Percentiles rank a stretch among this genome's conserved stretches.
Conservation (phyloP, 1,140 invertebrate genomes). For the Helicoverpa zea region DNA sequence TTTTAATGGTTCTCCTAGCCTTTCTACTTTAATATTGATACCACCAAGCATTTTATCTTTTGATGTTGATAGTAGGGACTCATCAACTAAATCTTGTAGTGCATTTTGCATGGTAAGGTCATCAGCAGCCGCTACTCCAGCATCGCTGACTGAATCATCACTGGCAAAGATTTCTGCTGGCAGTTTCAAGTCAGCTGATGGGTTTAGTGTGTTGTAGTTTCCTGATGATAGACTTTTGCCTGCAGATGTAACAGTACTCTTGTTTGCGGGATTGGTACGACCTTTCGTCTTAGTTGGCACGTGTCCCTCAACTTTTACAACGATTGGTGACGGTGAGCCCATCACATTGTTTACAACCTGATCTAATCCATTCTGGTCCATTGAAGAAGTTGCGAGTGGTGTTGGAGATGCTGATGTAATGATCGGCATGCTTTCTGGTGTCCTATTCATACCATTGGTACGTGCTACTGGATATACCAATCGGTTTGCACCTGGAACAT, state of each 20-base stretch:
- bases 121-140: conserved; percentile 66
- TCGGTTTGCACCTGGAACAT: conserved; percentile 65
- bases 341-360: conserved; percentile 63
- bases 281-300: conserved; percentile 6
- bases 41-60: conserved; percentile 83
- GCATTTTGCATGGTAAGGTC: conserved; percentile 63
- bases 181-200: conserved; percentile 77
- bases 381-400: conserved; percentile 60
- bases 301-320: conserved; percentile 35
- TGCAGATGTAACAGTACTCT: conserved; percentile 41
- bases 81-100: conserved; percentile 64
- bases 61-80: conserved; percentile 60
- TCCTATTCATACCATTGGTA: conserved; percentile 60
- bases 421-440: conserved; percentile 62
- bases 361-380: conserved; percentile 62
- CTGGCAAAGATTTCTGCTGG: conserved; percentile 84
- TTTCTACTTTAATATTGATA: conserved; percentile 81
- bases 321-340: conserved; percentile 56
- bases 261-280: conserved; percentile 10
- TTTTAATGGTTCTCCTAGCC: conserved; percentile 57
- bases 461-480: conserved; percentile 60
- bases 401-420: conserved; percentile 73
- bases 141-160: conserved; percentile 81
- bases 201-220: conserved; percentile 74
- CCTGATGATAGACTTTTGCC: conserved; percentile 63